These are phyloP conservation scores for Drosophila paramelanica DNA, from an alignment of 2,888 invertebrate species.

Conservation along the genomic window DNA sequence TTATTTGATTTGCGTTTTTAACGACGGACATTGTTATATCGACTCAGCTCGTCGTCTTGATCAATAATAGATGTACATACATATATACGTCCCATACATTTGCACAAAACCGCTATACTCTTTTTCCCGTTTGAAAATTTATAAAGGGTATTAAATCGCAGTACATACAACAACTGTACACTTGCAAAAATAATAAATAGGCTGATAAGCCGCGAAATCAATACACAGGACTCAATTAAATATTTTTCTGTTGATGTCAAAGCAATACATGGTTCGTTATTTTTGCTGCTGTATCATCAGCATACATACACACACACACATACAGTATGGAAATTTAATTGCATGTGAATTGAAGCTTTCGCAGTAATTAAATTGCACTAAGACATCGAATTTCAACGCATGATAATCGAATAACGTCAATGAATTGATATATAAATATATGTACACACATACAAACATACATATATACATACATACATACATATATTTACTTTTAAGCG, in stretches of 20 bases:
- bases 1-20: too few relatives aligned
- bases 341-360: not conserved
- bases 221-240: conserved; percentile 35
- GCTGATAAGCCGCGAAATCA: conserved; percentile 47
- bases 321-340: not conserved
- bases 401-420: conserved; percentile 69
- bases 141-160: too few relatives aligned
- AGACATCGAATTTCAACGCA: conserved; percentile 40
- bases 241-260: conserved; percentile 40
- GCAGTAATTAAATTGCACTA: not conserved
- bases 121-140: too few relatives aligned
- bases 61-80: too few relatives aligned
- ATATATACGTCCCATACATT: too few relatives aligned
- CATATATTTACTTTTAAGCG: conserved; percentile 13
- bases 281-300: conserved; percentile 1
- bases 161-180: not conserved
- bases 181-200: conserved; percentile 28
- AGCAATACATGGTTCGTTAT: conserved; percentile 40
- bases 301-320: too few relatives aligned
- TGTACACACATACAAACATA: not conserved
- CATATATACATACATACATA: conserved; percentile 24
- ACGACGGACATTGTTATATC: too few relatives aligned
- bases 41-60: too few relatives aligned
- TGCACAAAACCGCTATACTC: too few relatives aligned
- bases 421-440: conserved; percentile 33